Base-by-base conservation (phyloP, 2,113 vertebrate genomes). In the Benitochromis conjunctus region DNA sequence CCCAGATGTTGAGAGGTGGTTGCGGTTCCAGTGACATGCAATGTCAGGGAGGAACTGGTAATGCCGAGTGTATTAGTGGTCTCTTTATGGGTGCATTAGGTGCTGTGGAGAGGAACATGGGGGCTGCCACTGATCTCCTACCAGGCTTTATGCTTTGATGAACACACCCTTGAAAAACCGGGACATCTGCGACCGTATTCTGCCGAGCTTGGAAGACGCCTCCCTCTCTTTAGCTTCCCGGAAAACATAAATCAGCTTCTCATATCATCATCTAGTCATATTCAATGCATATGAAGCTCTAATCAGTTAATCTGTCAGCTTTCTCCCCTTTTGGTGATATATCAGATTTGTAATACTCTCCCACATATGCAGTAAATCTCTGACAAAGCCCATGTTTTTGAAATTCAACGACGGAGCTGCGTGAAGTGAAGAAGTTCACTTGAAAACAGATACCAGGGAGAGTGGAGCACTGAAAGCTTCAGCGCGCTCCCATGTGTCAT, bases 191-290 rank as follows among this genome's bases (percentile, higher is more conserved):
- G 90, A 91, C 86, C 79, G 88, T 92, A 90, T 86, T 92, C 87
- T 62, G 66, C 58, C 7, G 58, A 85, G 88, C 87, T 88, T 76
- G 74, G 82, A 91, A 86, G 84, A 89, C 79, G 24, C 90, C 89
- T 94, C 92, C 86, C 84, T 87, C 92, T 86, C 93, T 78, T 88
- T 90, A 88, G 92, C 84, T 82, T 92, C 88, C 91, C 94, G 91
- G 82, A 94, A 94, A 89, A 93, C 94, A 96, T 96, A 95, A 96
- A 96, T 95, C 95, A 95, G 83, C 93, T 95, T 93, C 92, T 94
- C 93, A 92, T 95, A 93, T 95, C 94, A 96, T 95, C 92, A 94
- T 94, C 91, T 94, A 94, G 95, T 94, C 94, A 93, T 89, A 94
- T 96, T 93, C 94, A 83, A 95, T 95, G 94, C 94, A 95, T 94